Evolutionary conservation across 2,797 vertebrate species (phyloP).

Genomic region (Acipenser oxyrinchus): DNA sequence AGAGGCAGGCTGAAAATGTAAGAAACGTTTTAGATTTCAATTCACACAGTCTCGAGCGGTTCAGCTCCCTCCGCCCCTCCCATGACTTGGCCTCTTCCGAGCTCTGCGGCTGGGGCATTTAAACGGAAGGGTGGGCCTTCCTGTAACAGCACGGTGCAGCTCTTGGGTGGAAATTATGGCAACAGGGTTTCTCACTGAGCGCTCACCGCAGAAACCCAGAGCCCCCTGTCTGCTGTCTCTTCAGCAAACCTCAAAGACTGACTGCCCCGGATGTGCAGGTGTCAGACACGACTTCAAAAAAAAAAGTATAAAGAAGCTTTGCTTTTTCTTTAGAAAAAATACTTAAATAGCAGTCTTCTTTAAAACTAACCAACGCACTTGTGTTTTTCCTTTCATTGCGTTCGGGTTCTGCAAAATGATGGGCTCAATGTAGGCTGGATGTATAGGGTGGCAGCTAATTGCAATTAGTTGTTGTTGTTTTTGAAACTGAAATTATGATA

Average conservation of each 20-base stretch:
- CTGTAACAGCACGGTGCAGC: slow-evolving; percentile 33
- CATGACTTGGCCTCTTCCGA: slow-evolving; percentile 50
- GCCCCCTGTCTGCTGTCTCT: slow-evolving; percentile 16
- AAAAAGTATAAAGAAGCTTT: no score
- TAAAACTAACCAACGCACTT: no score
- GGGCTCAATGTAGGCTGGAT: no score
- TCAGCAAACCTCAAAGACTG: neutral
- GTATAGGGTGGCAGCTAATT: no score
- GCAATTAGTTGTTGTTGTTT: no score
- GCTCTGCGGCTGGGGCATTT: slow-evolving; percentile 29
- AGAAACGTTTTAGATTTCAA: neutral
- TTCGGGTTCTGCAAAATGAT: no score
- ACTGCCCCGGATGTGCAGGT: slow-evolving; percentile 36
- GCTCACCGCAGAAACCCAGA: slow-evolving; percentile 22
- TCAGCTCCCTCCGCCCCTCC: slow-evolving; percentile 43
- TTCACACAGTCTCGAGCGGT: slow-evolving; percentile 18
- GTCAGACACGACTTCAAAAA: slow-evolving; percentile 33
- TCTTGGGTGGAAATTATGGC: slow-evolving; percentile 3
- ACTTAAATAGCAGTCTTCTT: no score
- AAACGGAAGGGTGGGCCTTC: slow-evolving; percentile 45
- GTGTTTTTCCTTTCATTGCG: no score
- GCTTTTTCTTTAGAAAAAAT: no score
- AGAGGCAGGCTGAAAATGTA: neutral
- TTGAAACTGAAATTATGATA: no score
- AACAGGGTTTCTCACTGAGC: slow-evolving; percentile 11